These are phyloP conservation scores for Sceloporus tristichus DNA, from an alignment of 2,113 vertebrate genomes.

Conservation along the genomic window DNA sequence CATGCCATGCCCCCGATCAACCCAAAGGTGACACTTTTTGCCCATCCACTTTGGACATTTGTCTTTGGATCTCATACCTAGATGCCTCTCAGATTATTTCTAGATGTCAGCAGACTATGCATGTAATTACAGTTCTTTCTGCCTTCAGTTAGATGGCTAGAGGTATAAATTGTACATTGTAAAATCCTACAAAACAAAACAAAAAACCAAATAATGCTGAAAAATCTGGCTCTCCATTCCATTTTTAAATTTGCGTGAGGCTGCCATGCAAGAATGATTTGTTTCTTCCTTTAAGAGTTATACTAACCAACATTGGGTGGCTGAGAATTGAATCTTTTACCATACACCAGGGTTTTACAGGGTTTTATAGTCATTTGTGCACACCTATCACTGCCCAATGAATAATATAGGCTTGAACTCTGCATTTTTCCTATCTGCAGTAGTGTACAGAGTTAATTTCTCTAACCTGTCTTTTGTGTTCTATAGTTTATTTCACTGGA, in stretches of 20 bases:
- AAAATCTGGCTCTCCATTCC: constrained; percentile 11
- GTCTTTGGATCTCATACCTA: background rate
- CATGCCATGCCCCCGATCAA: too few relatives aligned
- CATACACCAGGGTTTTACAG: constrained; percentile 29
- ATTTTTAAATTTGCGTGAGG: background rate
- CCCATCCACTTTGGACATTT: too few relatives aligned
- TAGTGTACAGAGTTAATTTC: constrained; percentile 6
- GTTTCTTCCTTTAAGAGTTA: background rate
- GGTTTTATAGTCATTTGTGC: too few relatives aligned
- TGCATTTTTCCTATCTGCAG: constrained; percentile 13
- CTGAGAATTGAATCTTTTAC: constrained; percentile 27
- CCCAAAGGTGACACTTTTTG: too few relatives aligned
- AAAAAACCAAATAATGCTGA: background rate
- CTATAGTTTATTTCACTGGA: constrained; percentile 23
- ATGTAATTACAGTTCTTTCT: background rate
- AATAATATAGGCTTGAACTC: background rate
- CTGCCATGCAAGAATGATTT: constrained; percentile 13
- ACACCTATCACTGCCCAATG: too few relatives aligned
- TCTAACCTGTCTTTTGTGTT: constrained; percentile 18
- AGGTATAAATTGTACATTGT: background rate
- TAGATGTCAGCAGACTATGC: background rate
- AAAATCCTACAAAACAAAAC: background rate
- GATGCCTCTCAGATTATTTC: background rate
- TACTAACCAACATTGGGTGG: too few relatives aligned
- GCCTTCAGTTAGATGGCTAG: background rate